Percentiles rank a stretch among this genome's conserved stretches.
Conservation (phyloP, 1,140 invertebrate species). For the Pseudomyrmex dendroicus region DNA sequence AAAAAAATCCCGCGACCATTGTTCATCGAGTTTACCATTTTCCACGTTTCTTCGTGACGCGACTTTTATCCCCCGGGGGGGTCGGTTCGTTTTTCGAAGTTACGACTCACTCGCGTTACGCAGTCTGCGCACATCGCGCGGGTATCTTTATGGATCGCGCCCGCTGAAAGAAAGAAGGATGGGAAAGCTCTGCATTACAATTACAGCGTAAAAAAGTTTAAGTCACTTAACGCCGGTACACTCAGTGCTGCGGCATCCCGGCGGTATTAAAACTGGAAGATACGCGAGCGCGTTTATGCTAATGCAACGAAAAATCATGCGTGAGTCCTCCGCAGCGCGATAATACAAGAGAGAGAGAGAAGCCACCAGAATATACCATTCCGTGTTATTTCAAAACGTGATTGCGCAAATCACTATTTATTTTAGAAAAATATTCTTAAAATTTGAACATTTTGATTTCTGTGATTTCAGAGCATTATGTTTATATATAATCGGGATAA, state of each 20-base stretch:
- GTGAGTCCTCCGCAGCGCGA: background rate
- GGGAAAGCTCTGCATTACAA: conserved; percentile 45
- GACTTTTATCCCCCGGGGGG: conserved; percentile 38
- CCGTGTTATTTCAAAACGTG: conserved; percentile 44
- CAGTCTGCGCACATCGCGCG: too few relatives aligned
- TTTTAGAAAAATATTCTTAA: too few relatives aligned
- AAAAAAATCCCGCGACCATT: conserved; percentile 61
- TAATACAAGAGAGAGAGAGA: background rate
- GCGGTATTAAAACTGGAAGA: conserved; percentile 46
- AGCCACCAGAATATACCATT: conserved; percentile 2
- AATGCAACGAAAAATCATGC: conserved; percentile 37
- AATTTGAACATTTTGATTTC: too few relatives aligned
- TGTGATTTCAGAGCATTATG: too few relatives aligned
- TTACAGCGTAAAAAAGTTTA: conserved; percentile 54
- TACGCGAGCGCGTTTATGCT: conserved; percentile 35
- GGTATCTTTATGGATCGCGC: background rate
- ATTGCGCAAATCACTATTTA: conserved; percentile 30
- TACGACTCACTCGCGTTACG: conserved; percentile 14
- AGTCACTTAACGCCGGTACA: conserved; percentile 35
- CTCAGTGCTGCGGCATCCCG: conserved; percentile 17
- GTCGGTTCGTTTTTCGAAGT: conserved; percentile 42
- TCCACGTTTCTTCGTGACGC: conserved; percentile 62
- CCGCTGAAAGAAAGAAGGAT: background rate
- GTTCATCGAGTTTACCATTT: conserved; percentile 72
- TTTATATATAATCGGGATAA: too few relatives aligned